phyloP scores from a whole-genome alignment of 2,888 invertebrate genomes.

The Cosmorhoe ocellata region DNA sequence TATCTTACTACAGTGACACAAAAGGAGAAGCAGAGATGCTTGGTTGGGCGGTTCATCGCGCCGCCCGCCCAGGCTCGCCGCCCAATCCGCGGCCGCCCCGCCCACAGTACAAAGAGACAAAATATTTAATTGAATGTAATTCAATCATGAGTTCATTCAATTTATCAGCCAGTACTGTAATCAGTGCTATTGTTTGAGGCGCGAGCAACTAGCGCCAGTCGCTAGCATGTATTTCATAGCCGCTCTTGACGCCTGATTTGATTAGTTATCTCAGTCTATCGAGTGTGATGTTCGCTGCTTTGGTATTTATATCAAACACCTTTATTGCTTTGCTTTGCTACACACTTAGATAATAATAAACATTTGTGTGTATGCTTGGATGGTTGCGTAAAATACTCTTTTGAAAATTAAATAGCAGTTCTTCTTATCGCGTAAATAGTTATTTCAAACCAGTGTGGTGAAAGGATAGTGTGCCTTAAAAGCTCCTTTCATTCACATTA shows the following conservation, averaged over 20 bases:
- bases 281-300: constrained; percentile 5
- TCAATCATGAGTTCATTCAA: constrained; percentile 72
- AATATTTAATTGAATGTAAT: constrained; percentile 70
- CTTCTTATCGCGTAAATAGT: too few species aligned
- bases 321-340: constrained; percentile 1
- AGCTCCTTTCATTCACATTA: too few species aligned
- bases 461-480: too few species aligned
- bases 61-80: constrained; percentile 64
- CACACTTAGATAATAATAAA: too few species aligned
- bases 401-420: too few species aligned
- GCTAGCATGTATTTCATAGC: constrained; percentile 7
- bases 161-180: constrained; percentile 57
- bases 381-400: too few species aligned
- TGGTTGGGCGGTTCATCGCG: constrained; percentile 59
- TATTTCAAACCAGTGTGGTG: too few species aligned
- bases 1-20: constrained; percentile 10
- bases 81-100: constrained; percentile 60
- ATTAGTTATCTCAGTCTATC: constrained; percentile 10
- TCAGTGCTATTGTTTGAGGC: constrained; percentile 61
- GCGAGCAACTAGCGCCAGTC: constrained; percentile 18
- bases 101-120: constrained; percentile 59
- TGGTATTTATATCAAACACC: constrained; percentile 10
- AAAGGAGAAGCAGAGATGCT: constrained; percentile 45
- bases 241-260: constrained; percentile 10
- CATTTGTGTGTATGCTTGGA: too few species aligned